Conservation (phyloP, 2,888 invertebrate species). For the Neelides folsomi region DNA sequence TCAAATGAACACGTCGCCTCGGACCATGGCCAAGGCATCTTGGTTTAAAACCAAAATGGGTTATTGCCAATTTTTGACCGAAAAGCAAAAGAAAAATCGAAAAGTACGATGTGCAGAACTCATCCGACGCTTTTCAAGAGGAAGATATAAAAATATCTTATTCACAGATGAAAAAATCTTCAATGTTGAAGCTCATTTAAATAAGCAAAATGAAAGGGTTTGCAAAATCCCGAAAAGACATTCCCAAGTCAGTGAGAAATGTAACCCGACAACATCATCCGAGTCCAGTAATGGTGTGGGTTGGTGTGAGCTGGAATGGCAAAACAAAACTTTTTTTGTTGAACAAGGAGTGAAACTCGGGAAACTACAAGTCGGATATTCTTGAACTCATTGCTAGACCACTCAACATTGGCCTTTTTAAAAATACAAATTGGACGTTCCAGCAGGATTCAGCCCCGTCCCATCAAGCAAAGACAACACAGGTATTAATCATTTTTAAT, state of each 20-base stretch:
- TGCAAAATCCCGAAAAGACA: neutral
- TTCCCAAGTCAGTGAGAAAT: too few species aligned
- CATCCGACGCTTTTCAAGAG: neutral
- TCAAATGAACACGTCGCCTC: neutral
- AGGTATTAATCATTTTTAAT: too few species aligned
- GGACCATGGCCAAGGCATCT: neutral
- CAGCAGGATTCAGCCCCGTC: constrained; percentile 1
- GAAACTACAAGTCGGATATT: constrained; percentile 3
- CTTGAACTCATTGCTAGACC: constrained; percentile 2
- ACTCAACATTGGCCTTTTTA: neutral
- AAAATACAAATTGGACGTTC: constrained; percentile 2
- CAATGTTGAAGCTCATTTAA: neutral
- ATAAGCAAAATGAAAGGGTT: constrained; percentile 4
- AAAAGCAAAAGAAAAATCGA: neutral
- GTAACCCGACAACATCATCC: constrained; percentile 3
- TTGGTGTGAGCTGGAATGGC: constrained; percentile 6
- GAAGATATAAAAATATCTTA: neutral
- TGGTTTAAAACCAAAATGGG: neutral
- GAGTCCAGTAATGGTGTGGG: constrained; percentile 4
- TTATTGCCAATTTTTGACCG: neutral
- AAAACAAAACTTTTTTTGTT: constrained; percentile 4
- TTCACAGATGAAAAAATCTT: constrained; percentile 7
- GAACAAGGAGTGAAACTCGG: constrained; percentile 4
- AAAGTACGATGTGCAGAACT: neutral
- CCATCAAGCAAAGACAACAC: constrained; percentile 1